Percentiles rank a stretch among this genome's conserved stretches.
phyloP scores from a whole-genome alignment of 1,140 invertebrate species.

The Cherax quadricarinatus region DNA sequence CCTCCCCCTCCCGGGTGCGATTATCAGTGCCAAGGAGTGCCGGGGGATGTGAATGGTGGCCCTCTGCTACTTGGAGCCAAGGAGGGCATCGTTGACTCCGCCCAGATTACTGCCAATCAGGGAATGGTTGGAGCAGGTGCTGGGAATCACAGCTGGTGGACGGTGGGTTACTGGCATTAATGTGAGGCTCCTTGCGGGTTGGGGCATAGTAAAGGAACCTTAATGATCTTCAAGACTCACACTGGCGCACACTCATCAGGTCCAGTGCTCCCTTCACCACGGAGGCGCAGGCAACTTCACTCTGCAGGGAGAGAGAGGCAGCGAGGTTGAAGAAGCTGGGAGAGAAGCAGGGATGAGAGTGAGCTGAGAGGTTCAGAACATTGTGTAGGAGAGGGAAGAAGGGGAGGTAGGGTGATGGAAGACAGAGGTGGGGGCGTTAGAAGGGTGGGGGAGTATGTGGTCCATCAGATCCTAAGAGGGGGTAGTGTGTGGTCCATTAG shows the following conservation, averaged over 20 bases:
- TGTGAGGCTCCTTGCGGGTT: neutral
- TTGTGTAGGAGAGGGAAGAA: too few species aligned
- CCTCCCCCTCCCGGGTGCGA: neutral
- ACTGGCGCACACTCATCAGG: neutral
- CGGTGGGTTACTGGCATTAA: neutral
- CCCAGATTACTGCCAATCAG: neutral
- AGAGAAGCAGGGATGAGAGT: too few species aligned
- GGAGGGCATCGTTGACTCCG: neutral
- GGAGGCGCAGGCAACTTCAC: neutral
- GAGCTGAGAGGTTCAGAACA: too few species aligned
- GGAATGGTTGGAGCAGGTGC: neutral
- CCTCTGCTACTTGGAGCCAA: neutral
- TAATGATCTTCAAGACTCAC: neutral
- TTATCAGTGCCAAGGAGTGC: neutral
- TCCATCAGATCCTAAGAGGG: too few species aligned
- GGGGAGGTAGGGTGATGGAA: too few species aligned
- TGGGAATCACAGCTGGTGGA: neutral
- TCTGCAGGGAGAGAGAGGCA: neutral
- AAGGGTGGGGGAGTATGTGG: too few species aligned
- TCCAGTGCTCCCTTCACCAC: neutral
- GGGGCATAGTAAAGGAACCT: neutral
- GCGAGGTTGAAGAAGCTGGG: neutral
- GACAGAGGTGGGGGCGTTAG: too few species aligned
- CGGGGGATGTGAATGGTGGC: neutral
- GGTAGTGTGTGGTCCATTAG: too few species aligned